phyloP scores from a whole-genome alignment of 2,797 vertebrate species.

The Karalla daura region DNA sequence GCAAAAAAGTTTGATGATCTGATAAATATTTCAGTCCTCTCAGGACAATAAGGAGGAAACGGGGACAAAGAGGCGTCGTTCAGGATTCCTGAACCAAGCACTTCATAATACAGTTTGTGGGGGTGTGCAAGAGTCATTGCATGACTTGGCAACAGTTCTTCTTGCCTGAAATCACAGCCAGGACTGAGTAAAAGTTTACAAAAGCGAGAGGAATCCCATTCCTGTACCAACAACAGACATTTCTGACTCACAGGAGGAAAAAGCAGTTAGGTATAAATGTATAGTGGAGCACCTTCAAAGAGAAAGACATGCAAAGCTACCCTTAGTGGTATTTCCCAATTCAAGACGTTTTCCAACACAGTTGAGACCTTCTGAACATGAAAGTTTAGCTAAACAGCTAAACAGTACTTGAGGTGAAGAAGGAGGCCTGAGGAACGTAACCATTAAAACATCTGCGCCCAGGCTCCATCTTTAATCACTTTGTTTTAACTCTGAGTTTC shows the following conservation, averaged over 20 bases:
- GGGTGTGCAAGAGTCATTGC: background rate
- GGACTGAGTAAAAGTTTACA: no score
- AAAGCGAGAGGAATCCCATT: background rate
- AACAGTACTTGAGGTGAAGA: no score
- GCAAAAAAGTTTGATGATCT: no score
- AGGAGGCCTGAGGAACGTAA: constrained; percentile 17
- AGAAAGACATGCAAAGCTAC: no score
- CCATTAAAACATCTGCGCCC: constrained; percentile 38
- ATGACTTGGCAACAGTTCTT: background rate
- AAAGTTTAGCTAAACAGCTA: no score
- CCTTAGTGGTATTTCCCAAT: no score
- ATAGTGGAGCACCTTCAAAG: background rate
- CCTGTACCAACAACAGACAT: background rate
- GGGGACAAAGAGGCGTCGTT: background rate
- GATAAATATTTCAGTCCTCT: no score
- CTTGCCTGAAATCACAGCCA: background rate
- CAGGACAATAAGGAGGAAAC: background rate
- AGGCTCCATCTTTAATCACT: constrained; percentile 30
- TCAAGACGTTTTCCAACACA: no score
- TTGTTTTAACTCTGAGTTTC: constrained; percentile 27
- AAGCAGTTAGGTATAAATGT: background rate
- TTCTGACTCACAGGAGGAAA: constrained; percentile 26
- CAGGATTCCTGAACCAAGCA: background rate
- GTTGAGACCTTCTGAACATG: no score
- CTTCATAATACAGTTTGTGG: background rate